These are phyloP conservation scores for Koerneria pararmatus DNA, from an alignment of 2,888 invertebrate species.

Conservation along the genomic window DNA sequence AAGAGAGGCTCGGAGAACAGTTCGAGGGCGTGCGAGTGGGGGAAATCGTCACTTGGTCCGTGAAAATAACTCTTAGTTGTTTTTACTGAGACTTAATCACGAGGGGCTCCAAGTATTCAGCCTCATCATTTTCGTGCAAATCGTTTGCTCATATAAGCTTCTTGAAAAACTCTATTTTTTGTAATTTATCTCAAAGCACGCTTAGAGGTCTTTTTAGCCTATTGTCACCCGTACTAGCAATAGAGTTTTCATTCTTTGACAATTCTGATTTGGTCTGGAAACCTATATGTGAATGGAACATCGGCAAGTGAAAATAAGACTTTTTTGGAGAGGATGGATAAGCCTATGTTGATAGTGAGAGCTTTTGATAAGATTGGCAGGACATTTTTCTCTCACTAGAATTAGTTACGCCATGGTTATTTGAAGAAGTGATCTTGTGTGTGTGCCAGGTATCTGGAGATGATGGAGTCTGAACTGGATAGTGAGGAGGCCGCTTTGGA, in stretches of 20 bases:
- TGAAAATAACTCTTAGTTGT: conserved; percentile 67
- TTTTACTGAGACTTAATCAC: too few relatives aligned
- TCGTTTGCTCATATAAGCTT: background rate
- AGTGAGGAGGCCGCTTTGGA: conserved; percentile 72
- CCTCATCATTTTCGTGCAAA: background rate
- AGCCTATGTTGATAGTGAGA: too few relatives aligned
- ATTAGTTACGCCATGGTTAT: too few relatives aligned
- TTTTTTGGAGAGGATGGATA: background rate
- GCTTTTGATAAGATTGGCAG: too few relatives aligned
- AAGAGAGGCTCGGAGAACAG: conserved; percentile 63
- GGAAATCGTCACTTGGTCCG: conserved; percentile 83
- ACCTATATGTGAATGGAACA: background rate
- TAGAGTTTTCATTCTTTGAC: too few relatives aligned
- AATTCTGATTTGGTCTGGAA: too few relatives aligned
- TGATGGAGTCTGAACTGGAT: conserved; percentile 80
- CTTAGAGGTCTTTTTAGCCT: too few relatives aligned
- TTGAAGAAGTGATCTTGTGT: background rate
- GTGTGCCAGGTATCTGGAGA: conserved; percentile 66
- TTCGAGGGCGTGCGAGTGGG: conserved; percentile 47
- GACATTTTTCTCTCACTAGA: too few relatives aligned
- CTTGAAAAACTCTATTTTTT: background rate
- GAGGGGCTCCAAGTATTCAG: too few relatives aligned
- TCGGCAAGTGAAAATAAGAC: background rate
- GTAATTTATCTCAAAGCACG: too few relatives aligned
- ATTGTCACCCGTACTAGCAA: too few relatives aligned